phyloP scores from a whole-genome alignment of 2,113 vertebrate genomes.

The Gymnarchus niloticus region DNA sequence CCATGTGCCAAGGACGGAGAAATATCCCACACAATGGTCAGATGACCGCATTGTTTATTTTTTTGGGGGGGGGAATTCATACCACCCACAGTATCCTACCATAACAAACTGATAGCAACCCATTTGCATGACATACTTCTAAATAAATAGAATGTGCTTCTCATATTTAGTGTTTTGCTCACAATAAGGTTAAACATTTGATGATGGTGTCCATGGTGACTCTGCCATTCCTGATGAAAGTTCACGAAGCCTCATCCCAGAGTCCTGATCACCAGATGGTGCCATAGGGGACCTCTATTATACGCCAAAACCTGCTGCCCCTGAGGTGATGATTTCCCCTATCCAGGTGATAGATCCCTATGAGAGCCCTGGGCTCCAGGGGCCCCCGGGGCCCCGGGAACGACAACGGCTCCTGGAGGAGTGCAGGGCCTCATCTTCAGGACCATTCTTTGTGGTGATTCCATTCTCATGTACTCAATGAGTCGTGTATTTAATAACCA shows the following conservation, averaged over 20 bases:
- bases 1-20: not conserved
- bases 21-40: not conserved
- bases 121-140: not conserved
- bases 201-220: not conserved
- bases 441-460: slow-evolving; percentile 69
- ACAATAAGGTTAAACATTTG: not conserved
- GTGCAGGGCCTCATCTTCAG: slow-evolving; percentile 56
- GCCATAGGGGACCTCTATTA: too few relatives aligned
- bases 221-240: not conserved
- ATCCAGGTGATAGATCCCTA: slow-evolving; percentile 67
- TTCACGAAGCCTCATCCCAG: too few relatives aligned
- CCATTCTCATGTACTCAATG: not conserved
- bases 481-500: not conserved
- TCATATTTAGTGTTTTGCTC: not conserved
- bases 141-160: not conserved
- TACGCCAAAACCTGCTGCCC: too few relatives aligned
- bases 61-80: not conserved
- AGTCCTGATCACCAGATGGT: too few relatives aligned
- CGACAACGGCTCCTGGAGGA: slow-evolving; percentile 57
- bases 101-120: not conserved
- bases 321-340: not conserved
- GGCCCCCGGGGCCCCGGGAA: slow-evolving; percentile 47
- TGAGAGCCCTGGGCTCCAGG: slow-evolving; percentile 51
- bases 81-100: not conserved
- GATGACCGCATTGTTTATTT: slow-evolving; percentile 4